Percentiles rank a stretch among this genome's conserved stretches.
Conservation (phyloP, 2,797 vertebrate genomes). For the Pantherophis vulpinus region DNA sequence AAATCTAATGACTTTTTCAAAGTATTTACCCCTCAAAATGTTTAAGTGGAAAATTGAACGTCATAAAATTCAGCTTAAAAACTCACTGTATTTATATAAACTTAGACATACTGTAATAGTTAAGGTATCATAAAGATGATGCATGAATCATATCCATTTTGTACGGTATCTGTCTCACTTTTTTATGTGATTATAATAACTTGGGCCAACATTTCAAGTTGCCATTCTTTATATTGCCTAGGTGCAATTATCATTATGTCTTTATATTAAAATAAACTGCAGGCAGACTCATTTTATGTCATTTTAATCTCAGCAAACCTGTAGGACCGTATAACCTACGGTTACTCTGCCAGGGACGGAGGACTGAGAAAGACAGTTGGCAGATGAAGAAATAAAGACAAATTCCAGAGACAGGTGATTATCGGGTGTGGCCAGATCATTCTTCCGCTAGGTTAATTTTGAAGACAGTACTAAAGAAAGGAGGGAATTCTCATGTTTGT, state of each 20-base stretch:
- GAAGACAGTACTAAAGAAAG: not conserved
- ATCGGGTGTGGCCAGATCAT: not conserved
- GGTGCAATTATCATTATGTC: not conserved
- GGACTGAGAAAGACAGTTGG: not conserved
- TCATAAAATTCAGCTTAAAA: not conserved
- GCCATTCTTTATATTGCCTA: not conserved
- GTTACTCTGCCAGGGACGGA: not conserved
- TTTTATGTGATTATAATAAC: not conserved
- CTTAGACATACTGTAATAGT: not conserved
- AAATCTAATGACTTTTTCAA: not conserved
- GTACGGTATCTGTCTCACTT: not conserved
- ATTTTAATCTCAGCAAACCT: not conserved
- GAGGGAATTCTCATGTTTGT: not conserved
- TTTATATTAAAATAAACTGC: not conserved
- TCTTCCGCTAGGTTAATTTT: not conserved
- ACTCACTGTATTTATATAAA: not conserved
- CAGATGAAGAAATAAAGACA: conserved; percentile 1
- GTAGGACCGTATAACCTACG: not conserved
- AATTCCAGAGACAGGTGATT: not conserved
- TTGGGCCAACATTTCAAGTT: not conserved
- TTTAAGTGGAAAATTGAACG: not conserved
- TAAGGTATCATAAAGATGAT: not conserved
- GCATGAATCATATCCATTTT: not conserved
- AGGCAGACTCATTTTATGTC: not conserved
- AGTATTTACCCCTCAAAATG: not conserved